Percentiles rank a stretch among this genome's conserved stretches.
These are phyloP conservation scores for Heliconius aoede DNA, from an alignment of 2,888 invertebrate genomes.

Conservation along the genomic window DNA sequence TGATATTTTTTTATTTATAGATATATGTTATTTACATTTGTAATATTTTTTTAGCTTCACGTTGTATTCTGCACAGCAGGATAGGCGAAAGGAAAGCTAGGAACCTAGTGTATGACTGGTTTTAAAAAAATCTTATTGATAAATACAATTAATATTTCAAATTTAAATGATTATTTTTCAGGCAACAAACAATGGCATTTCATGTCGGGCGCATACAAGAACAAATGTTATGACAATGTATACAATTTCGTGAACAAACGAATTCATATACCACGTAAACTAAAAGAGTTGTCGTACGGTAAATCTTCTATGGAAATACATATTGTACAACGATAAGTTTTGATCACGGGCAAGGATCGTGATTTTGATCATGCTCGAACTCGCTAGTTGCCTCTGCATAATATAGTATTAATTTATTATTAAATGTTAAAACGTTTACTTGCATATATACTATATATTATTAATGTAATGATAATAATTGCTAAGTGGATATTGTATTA, in stretches of 20 bases:
- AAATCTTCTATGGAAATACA: slow-evolving; percentile 77
- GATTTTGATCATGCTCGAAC: slow-evolving; percentile 72
- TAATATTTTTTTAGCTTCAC: too few species aligned
- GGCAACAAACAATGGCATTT: slow-evolving; percentile 58
- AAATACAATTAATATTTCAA: slow-evolving; percentile 31
- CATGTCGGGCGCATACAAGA: slow-evolving; percentile 60
- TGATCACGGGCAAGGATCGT: slow-evolving; percentile 79
- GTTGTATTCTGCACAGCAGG: too few species aligned
- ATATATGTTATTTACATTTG: too few species aligned
- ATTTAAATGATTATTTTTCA: slow-evolving; percentile 5
- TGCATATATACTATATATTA: neutral
- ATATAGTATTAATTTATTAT: slow-evolving; percentile 46
- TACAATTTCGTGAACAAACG: slow-evolving; percentile 72
- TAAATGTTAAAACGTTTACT: neutral
- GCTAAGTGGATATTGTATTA: neutral
- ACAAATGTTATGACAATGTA: slow-evolving; percentile 66
- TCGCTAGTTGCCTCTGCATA: slow-evolving; percentile 55
- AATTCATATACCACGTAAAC: slow-evolving; percentile 76
- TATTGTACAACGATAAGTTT: slow-evolving; percentile 69
- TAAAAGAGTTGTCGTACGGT: slow-evolving; percentile 78
- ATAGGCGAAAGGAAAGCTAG: too few species aligned
- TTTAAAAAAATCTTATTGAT: slow-evolving; percentile 9
- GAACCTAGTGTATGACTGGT: too few species aligned
- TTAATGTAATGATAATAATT: neutral
- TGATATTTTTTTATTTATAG: too few species aligned